Conservation (phyloP, 2,888 invertebrate genomes). For the Drosophila longiperda region DNA sequence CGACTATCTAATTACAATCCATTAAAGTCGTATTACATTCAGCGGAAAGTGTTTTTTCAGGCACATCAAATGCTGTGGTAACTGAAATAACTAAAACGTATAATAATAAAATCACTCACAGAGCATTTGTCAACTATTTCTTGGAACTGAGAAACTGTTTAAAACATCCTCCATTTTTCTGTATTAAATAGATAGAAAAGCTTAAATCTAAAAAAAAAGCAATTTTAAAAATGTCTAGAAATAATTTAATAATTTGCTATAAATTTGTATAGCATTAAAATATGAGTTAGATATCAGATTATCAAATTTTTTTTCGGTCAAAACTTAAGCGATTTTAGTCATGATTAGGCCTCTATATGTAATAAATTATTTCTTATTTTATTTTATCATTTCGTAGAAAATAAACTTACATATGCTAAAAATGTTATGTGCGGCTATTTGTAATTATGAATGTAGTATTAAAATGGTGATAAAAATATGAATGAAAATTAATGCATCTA, state of each 20-base stretch:
- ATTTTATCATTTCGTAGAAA: neutral
- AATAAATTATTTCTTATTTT: neutral
- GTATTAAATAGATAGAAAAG: neutral
- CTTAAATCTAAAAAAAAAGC: neutral
- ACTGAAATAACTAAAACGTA: neutral
- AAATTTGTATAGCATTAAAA: neutral
- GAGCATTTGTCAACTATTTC: neutral
- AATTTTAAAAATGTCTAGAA: no score
- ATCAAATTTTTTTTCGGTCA: neutral
- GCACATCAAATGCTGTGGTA: slow-evolving; percentile 1
- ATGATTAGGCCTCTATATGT: neutral
- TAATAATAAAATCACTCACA: neutral
- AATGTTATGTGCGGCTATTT: neutral
- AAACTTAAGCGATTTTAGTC: neutral
- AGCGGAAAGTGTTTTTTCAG: slow-evolving; percentile 9
- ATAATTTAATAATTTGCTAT: neutral
- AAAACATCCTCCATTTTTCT: neutral
- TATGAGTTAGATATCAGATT: neutral
- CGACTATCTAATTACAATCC: slow-evolving; percentile 51
- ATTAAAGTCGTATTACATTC: slow-evolving; percentile 37
- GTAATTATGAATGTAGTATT: neutral
- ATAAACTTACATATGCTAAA: neutral
- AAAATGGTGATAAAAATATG: neutral
- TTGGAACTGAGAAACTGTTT: slow-evolving; percentile 2
- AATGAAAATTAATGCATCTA: neutral